Evolutionary conservation across 2,113 vertebrate genomes (phyloP), one percentile per base, ranked within the genome.

Genomic region (Hippocampus mohnikei): DNA sequence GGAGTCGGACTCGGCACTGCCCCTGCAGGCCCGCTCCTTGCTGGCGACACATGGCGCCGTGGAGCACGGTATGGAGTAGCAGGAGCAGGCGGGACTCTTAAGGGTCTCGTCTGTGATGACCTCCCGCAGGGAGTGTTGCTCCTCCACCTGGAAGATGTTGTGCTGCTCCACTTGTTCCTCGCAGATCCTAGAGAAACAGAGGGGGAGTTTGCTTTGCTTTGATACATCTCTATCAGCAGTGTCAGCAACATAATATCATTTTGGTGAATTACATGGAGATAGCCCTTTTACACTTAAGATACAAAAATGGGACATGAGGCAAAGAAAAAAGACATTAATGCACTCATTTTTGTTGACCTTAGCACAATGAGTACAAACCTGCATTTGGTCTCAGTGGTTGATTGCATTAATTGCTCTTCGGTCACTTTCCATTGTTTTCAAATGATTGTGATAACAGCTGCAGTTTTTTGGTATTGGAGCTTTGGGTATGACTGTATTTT

Each of bases 91-190:
- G 55, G 93, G 94, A 85, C 89, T 95, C 81, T 94, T 95, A 18
- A 95, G 66, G 15, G 92, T 92, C 78, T 93, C 91, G 70, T 95
- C 94, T 0, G 95, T 92, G 62, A 99, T 87, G 3, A 96, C 95
- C 56, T 92, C 91, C 81, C 92, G 94, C 77, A 98, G 90, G 33
- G 93, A 91, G 70, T 96, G 94, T 79, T 96, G 87, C 81, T 95
- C 95, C 81, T 98, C 97, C 85, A 98, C 92, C 83, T 98, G 93
- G 91, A 99, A 99, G 89, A 98, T 88, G 87, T 96, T 95, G 66
- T 92, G 88, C 81, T 97, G 94, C 76, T 97, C 97, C 13, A 90
- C 91, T 81, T 93, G 91, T 1, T 92, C 94, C 18, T 98, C 96
- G 2, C 95, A 95, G 90, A 99, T 98, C 83, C 96, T 98, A 76